Base-by-base conservation (phyloP, 2,888 invertebrate genomes). In the Cerceris rybyensis region DNA sequence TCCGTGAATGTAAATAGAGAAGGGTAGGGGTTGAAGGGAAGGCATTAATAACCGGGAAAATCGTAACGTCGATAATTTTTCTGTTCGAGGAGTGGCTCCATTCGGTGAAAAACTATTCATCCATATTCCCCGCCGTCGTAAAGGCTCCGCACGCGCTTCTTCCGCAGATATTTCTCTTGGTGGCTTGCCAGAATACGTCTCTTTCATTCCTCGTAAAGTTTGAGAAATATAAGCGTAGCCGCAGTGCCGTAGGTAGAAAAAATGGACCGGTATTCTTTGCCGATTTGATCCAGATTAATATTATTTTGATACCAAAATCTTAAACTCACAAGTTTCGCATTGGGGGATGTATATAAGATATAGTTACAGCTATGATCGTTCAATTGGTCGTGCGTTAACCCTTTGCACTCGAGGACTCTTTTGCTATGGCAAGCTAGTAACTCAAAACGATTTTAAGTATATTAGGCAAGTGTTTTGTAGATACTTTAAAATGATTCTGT, bases 181-280 rank as follows among this genome's bases (percentile, higher is more conserved):
- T 78, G 16, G 71, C 57, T 70, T 69, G 85, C 85, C 85, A 85
- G 75, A 61, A 65, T 54, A 82, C 80, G 82, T 82, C 85, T 85
- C 70, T 85, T 85, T 85, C 80, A 75, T 77, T 83, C 75, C 75
- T 83, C 78, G 75, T 85, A 85, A 85, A 85, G 68, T 78, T 83
- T 70, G 72, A 78, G 65, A 72, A 69, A 80, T 85, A 67, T 76
- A 85, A 83, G 74, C 68, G 75, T 59, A 70, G 70, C 28, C 65
- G 70, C 73, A 57, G 16, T 14, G 42, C 68, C 67, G 60, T 52
- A 57, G 61, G 39, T 11, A 70, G 2, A 14, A 42, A 17, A 13
- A 14, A 58, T 60, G 63, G 67, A n/a, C 50, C 9, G 9, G 13
- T 50, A 50, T 6, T 7, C 13, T 9, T n/a, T n/a, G 54, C 55